Evolutionary conservation across 2,888 invertebrate species (phyloP).

Genomic region (Malthinus seriepunctatus): DNA sequence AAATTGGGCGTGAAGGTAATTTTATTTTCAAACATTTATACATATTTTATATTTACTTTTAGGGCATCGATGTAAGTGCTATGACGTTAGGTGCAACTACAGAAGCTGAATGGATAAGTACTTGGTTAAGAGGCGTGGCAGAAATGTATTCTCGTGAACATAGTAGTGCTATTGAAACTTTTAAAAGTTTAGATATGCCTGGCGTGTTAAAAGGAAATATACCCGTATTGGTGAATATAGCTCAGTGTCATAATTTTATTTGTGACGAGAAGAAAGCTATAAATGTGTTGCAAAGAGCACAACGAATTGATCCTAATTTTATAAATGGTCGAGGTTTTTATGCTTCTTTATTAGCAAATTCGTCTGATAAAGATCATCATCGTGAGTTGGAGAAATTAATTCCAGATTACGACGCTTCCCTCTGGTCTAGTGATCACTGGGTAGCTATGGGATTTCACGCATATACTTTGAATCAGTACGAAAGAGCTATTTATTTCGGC

Average conservation of each 20-base stretch:
- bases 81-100: conserved; percentile 64
- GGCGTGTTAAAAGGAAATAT: conserved; percentile 69
- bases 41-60: conserved; percentile 47
- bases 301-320: conserved; percentile 44
- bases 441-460: conserved; percentile 75
- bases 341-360: conserved; percentile 34
- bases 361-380: conserved; percentile 44
- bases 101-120: conserved; percentile 61
- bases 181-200: conserved; percentile 68
- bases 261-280: conserved; percentile 72
- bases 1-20: conserved; percentile 62
- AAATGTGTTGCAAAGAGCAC: conserved; percentile 56
- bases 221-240: conserved; percentile 68
- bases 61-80: conserved; percentile 75
- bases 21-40: not conserved
- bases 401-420: conserved; percentile 44
- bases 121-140: conserved; percentile 67
- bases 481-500: conserved; percentile 72
- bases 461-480: conserved; percentile 65
- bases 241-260: conserved; percentile 72
- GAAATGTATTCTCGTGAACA: conserved; percentile 71
- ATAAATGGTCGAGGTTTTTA: conserved; percentile 45
- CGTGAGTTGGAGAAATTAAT: conserved; percentile 45
- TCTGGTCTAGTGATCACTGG: conserved; percentile 67
- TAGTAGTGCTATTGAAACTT: conserved; percentile 66